phyloP scores from a whole-genome alignment of 2,797 vertebrate species.

The Petrocephalus sullivani region DNA sequence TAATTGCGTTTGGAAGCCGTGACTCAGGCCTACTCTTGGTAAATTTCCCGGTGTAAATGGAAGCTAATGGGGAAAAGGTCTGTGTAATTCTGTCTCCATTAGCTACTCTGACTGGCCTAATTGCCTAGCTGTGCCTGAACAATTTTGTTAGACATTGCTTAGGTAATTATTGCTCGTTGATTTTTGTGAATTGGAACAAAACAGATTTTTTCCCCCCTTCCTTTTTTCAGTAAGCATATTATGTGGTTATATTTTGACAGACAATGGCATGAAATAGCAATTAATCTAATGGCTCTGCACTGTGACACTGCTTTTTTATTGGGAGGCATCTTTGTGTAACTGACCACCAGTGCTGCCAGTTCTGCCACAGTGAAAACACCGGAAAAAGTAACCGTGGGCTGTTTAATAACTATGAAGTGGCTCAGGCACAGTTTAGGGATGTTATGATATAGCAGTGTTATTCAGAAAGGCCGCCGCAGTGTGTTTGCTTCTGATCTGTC shows the following conservation, averaged over 20 bases:
- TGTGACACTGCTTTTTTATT: neutral
- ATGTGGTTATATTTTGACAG: neutral
- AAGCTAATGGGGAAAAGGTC: slow-evolving; percentile 65
- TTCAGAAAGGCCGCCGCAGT: neutral
- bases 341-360: neutral
- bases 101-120: slow-evolving; percentile 62
- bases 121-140: slow-evolving; percentile 66
- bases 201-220: neutral
- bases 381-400: neutral
- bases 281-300: neutral
- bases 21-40: slow-evolving; percentile 54
- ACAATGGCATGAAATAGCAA: neutral
- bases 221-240: neutral
- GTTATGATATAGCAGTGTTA: neutral
- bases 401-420: neutral
- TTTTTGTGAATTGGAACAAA: slow-evolving; percentile 14
- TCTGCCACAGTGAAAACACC: neutral
- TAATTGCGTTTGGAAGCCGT: slow-evolving; percentile 61
- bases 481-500: neutral
- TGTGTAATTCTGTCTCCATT: slow-evolving; percentile 67
- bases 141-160: slow-evolving; percentile 64
- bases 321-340: neutral
- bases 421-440: neutral
- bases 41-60: slow-evolving; percentile 66
- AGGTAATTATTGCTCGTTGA: slow-evolving; percentile 56